Percentiles rank a stretch among this genome's conserved stretches.
These are phyloP conservation scores for Elgaria multicarinata DNA, from an alignment of 2,113 vertebrate genomes.

Conservation along the genomic window DNA sequence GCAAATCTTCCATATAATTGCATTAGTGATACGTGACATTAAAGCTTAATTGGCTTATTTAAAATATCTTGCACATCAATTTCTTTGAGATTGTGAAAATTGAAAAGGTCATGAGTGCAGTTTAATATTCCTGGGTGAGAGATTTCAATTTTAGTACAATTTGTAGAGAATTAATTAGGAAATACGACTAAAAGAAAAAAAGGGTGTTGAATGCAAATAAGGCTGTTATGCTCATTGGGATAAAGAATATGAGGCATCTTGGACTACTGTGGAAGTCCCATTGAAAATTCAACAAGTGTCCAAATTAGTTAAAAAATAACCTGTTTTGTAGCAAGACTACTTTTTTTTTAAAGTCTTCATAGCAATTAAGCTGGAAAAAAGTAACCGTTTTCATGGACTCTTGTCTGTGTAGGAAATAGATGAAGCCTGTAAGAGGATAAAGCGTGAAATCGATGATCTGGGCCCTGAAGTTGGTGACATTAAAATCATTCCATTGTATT, in stretches of 20 bases:
- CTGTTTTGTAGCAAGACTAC: constrained; percentile 21
- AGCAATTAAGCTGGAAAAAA: constrained; percentile 5
- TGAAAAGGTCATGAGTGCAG: constrained; percentile 78
- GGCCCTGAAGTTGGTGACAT: constrained; percentile 96
- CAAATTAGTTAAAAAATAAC: constrained; percentile 53
- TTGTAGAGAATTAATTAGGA: constrained; percentile 82
- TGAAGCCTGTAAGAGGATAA: constrained; percentile 98
- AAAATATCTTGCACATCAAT: constrained; percentile 76
- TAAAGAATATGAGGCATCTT: constrained; percentile 57
- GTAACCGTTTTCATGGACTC: neutral
- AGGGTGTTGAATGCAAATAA: constrained; percentile 69
- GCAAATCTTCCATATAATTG: constrained; percentile 79
- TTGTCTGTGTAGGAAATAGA: constrained; percentile 92
- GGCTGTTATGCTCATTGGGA: constrained; percentile 61
- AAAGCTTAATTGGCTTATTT: constrained; percentile 80
- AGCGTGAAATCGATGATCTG: constrained; percentile 94
- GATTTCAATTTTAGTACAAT: constrained; percentile 78
- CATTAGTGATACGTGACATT: constrained; percentile 80
- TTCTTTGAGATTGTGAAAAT: constrained; percentile 79
- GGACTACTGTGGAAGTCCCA: constrained; percentile 48
- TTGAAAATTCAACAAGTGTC: constrained; percentile 51
- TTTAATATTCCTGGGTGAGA: constrained; percentile 79
- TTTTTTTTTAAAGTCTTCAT: neutral
- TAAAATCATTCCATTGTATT: constrained; percentile 98
- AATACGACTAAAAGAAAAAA: constrained; percentile 65